phyloP scores from a whole-genome alignment of 2,888 invertebrate genomes.

The Nebria salina region DNA sequence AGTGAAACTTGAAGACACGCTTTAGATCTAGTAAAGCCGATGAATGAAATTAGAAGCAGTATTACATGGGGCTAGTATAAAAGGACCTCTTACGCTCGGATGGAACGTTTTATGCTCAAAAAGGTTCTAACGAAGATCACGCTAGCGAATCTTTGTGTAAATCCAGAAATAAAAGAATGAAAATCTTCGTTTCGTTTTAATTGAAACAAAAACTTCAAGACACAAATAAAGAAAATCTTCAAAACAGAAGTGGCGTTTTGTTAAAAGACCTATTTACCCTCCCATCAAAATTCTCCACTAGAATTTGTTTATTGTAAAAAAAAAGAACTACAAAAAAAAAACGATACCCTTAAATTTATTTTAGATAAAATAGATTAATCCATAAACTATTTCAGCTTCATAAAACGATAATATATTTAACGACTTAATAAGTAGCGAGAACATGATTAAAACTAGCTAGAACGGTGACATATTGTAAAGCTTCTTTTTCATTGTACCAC shows the following conservation, averaged over 20 bases:
- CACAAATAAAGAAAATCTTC: too few relatives aligned
- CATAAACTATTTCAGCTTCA: too few relatives aligned
- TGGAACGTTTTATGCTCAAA: neutral
- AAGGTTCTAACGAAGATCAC: neutral
- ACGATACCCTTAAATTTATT: too few relatives aligned
- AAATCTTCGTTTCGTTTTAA: neutral
- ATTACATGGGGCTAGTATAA: neutral
- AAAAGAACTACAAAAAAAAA: too few relatives aligned
- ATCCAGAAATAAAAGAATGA: neutral
- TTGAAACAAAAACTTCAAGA: neutral
- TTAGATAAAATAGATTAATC: too few relatives aligned
- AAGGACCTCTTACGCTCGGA: neutral
- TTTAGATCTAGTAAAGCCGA: neutral
- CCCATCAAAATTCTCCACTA: too few relatives aligned
- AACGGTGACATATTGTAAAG: neutral
- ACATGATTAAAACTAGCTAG: constrained; percentile 29
- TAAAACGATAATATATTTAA: too few relatives aligned
- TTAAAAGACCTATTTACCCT: too few relatives aligned
- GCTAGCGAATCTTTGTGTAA: neutral
- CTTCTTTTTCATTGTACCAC: neutral
- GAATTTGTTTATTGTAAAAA: too few relatives aligned
- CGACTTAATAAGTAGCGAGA: neutral
- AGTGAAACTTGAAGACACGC: neutral
- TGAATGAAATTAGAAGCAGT: neutral
- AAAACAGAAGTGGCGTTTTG: too few relatives aligned